These are phyloP conservation scores for Balaeniceps rex DNA, from an alignment of 2,113 vertebrate genomes.

Conservation along the genomic window DNA sequence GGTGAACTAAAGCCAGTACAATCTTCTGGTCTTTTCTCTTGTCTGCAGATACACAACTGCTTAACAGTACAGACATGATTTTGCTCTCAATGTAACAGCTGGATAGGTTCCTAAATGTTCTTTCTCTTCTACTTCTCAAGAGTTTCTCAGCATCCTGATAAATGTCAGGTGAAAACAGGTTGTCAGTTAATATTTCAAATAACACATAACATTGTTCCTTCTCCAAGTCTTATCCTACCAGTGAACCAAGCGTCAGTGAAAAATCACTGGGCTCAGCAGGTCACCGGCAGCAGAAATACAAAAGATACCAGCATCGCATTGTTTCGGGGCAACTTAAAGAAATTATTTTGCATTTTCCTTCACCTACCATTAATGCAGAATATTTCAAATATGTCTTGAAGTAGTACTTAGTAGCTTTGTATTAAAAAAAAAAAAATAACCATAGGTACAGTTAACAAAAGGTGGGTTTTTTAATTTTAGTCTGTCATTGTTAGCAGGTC, in stretches of 20 bases:
- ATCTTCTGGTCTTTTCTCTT: conserved; percentile 36
- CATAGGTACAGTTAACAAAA: not conserved
- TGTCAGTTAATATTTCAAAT: not conserved
- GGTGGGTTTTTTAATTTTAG: not conserved
- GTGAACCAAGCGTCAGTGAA: not conserved
- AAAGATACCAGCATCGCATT: not conserved
- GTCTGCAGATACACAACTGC: conserved; percentile 46
- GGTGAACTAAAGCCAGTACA: conserved; percentile 32
- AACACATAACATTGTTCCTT: not conserved
- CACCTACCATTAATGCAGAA: not conserved
- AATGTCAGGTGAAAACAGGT: conserved; percentile 4
- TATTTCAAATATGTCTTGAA: not conserved
- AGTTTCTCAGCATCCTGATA: conserved; percentile 26
- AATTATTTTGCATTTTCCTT: not conserved
- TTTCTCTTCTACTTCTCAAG: not conserved
- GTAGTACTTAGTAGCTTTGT: not conserved
- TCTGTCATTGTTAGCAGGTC: not conserved
- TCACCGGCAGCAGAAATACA: not conserved
- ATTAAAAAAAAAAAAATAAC: not conserved
- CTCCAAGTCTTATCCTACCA: not conserved
- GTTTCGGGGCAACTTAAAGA: not conserved
- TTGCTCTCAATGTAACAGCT: not conserved
- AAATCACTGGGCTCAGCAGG: not conserved
- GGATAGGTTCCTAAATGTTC: not conserved
- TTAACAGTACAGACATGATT: conserved; percentile 36